A percentile compares a stretch with the other conserved stretches of the same genome.
Evolutionary conservation across 2,888 invertebrate species (phyloP).

Genomic region (Drosophila mimetica): DNA sequence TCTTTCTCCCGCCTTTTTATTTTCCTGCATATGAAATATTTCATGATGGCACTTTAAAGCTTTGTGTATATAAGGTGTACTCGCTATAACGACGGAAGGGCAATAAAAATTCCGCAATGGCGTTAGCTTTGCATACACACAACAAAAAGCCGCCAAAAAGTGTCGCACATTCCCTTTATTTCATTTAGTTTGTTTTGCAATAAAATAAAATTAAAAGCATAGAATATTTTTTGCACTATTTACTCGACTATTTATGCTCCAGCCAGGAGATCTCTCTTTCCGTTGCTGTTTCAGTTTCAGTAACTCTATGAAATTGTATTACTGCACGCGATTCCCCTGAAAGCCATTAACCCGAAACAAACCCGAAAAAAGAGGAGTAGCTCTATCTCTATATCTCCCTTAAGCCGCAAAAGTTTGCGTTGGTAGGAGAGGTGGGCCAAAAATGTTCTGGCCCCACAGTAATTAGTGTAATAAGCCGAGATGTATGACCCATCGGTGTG

Average conservation of each 20-base stretch:
- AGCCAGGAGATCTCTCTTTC: slow-evolving; percentile 3
- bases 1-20: background rate
- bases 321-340: slow-evolving; percentile 75
- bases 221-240: slow-evolving; percentile 51
- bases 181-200: slow-evolving; percentile 57
- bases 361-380: slow-evolving; percentile 22
- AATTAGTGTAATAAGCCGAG: slow-evolving; percentile 79
- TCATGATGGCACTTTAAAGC: slow-evolving; percentile 69
- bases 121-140: slow-evolving; percentile 54
- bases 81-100: slow-evolving; percentile 62
- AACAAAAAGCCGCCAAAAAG: slow-evolving; percentile 44
- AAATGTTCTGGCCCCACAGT: slow-evolving; percentile 51
- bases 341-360: slow-evolving; percentile 72
- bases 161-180: slow-evolving; percentile 60
- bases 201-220: slow-evolving; percentile 72
- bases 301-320: slow-evolving; percentile 66
- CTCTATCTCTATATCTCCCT: slow-evolving; percentile 31
- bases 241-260: slow-evolving; percentile 44
- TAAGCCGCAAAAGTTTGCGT: slow-evolving; percentile 65
- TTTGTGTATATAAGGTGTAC: slow-evolving; percentile 47
- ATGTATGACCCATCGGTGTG: slow-evolving; percentile 43
- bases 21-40: slow-evolving; percentile 67
- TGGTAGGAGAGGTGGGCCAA: slow-evolving; percentile 3
- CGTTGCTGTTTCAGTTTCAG: slow-evolving; percentile 10
- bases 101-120: slow-evolving; percentile 77